A percentile compares a stretch with the other conserved stretches of the same genome.
These are phyloP conservation scores for Vanessa cardui DNA, from an alignment of 2,888 invertebrate genomes.

Conservation along the genomic window DNA sequence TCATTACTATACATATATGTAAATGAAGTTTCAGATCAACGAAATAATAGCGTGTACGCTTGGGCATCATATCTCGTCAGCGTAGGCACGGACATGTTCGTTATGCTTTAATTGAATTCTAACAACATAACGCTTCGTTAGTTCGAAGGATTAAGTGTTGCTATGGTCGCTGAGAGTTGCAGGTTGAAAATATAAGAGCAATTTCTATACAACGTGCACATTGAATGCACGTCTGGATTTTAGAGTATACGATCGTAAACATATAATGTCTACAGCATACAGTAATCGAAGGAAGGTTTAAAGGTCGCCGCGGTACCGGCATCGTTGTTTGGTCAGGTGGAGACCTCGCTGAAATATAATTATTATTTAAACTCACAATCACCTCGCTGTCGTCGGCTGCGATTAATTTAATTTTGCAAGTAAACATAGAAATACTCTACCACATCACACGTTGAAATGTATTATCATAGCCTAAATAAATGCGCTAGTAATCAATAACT, in stretches of 20 bases:
- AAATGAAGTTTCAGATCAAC: background rate
- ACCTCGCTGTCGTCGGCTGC: too few species aligned
- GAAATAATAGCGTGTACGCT: background rate
- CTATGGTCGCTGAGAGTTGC: constrained; percentile 34
- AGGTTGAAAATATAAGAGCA: constrained; percentile 32
- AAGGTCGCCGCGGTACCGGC: background rate
- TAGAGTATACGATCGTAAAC: constrained; percentile 15
- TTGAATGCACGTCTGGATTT: constrained; percentile 23
- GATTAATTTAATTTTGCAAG: background rate
- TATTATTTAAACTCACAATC: background rate
- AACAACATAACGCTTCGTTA: constrained; percentile 45
- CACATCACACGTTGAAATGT: background rate
- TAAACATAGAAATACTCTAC: background rate
- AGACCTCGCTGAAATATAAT: constrained; percentile 5
- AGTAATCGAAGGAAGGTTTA: background rate
- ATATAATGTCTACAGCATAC: constrained; percentile 7
- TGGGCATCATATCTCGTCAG: constrained; percentile 16
- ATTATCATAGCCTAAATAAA: background rate
- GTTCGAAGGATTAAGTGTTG: constrained; percentile 43
- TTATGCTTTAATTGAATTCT: constrained; percentile 46
- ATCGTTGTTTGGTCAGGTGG: background rate
- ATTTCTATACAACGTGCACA: constrained; percentile 28
- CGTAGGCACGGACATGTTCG: constrained; percentile 30
- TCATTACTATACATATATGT: background rate
- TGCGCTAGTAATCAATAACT: background rate